Percentiles rank a stretch among this genome's conserved stretches.
phyloP scores from a whole-genome alignment of 2,113 vertebrate genomes.

The Herpetotheres cachinnans region DNA sequence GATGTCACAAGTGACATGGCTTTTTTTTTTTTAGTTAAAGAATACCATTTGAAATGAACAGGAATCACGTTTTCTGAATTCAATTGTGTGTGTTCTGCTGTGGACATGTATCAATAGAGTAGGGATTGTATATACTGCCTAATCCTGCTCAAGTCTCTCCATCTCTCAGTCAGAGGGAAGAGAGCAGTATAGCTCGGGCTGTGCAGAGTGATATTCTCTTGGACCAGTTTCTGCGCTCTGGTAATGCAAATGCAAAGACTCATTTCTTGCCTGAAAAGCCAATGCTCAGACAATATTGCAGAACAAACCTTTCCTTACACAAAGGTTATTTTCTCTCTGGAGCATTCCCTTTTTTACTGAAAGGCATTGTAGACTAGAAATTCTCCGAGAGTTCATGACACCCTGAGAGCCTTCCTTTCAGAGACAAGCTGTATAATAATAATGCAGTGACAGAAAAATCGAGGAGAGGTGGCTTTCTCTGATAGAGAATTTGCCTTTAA shows the following conservation, averaged over 20 bases:
- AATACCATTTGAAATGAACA: neutral
- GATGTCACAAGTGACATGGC: fast-evolving
- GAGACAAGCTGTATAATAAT: slow-evolving; percentile 62
- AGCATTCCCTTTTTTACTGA: slow-evolving; percentile 61
- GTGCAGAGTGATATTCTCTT: neutral
- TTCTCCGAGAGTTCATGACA: slow-evolving; percentile 60
- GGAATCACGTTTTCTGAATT: neutral
- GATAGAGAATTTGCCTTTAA: slow-evolving; percentile 60
- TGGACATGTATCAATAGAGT: neutral
- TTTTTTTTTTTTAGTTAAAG: neutral
- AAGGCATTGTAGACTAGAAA: slow-evolving; percentile 48
- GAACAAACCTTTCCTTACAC: slow-evolving; percentile 48
- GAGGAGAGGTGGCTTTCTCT: slow-evolving; percentile 48
- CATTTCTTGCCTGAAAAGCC: slow-evolving; percentile 10
- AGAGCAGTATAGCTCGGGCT: neutral
- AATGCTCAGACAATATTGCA: slow-evolving; percentile 41
- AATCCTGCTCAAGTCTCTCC: neutral
- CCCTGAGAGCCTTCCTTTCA: slow-evolving; percentile 60
- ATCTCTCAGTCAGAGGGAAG: neutral
- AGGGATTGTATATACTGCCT: neutral
- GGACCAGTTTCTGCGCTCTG: neutral
- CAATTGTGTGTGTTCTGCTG: neutral
- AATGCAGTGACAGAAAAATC: slow-evolving; percentile 58
- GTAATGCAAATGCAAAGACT: neutral
- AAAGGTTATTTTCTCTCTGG: slow-evolving; percentile 69